Evolutionary conservation across 2,113 vertebrate species (phyloP).

Genomic region (Dendropsophus ebraccatus): DNA sequence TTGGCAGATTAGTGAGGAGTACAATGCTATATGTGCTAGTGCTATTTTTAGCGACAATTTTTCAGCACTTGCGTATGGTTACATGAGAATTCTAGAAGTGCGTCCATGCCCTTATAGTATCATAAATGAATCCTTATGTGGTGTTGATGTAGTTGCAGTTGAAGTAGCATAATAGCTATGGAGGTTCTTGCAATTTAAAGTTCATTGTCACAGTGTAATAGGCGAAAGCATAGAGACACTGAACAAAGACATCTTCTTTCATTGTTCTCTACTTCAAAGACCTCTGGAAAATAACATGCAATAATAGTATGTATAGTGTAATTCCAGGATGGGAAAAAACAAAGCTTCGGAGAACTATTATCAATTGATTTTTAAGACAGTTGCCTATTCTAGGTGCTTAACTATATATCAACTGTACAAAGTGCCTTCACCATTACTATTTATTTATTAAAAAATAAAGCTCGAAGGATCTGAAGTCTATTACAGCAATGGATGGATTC

Average conservation of each 20-base stretch:
- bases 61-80: too few relatives aligned
- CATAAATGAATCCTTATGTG: too few relatives aligned
- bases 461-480: constrained; percentile 75
- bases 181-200: too few relatives aligned
- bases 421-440: constrained; percentile 54
- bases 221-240: neutral
- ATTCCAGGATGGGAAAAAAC: constrained; percentile 25
- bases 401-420: constrained; percentile 51
- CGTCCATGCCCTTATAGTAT: too few relatives aligned
- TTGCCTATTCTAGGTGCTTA: constrained; percentile 48
- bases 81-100: too few relatives aligned
- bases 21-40: too few relatives aligned
- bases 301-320: constrained; percentile 49
- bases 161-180: too few relatives aligned
- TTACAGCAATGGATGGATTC: constrained; percentile 89
- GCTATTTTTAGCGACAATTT: too few relatives aligned
- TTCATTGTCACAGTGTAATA: too few relatives aligned
- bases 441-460: constrained; percentile 73
- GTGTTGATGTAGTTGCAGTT: too few relatives aligned
- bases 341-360: constrained; percentile 44
- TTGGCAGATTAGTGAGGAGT: too few relatives aligned
- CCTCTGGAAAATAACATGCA: constrained; percentile 15
- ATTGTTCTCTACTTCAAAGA: constrained; percentile 20
- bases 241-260: constrained; percentile 19
- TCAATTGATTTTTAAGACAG: constrained; percentile 47